phyloP scores from a whole-genome alignment of 1,140 invertebrate genomes.

The Centruroides vittatus region DNA sequence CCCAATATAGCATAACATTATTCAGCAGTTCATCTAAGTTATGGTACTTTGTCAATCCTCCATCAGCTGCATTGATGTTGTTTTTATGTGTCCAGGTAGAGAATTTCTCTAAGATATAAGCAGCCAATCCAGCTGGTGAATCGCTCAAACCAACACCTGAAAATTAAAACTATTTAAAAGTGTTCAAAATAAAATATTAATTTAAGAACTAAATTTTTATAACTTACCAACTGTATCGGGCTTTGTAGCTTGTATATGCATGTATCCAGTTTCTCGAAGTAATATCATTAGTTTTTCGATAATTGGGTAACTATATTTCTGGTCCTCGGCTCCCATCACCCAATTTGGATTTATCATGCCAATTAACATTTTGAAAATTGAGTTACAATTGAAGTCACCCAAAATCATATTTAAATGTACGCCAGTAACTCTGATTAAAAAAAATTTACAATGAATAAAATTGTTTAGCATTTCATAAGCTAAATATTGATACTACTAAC shows the following conservation, averaged over 20 bases:
- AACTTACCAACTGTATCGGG: slow-evolving; percentile 70
- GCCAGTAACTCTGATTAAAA: not conserved
- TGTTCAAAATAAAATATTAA: not conserved
- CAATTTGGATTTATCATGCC: not conserved
- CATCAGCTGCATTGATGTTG: slow-evolving; percentile 39
- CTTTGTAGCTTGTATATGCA: slow-evolving; percentile 69
- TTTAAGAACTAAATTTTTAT: slow-evolving; percentile 7
- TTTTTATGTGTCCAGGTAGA: slow-evolving; percentile 26
- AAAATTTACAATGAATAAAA: not conserved
- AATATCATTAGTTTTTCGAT: slow-evolving; percentile 35
- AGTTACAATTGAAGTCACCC: not conserved
- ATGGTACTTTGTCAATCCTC: slow-evolving; percentile 48
- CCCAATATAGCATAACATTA: slow-evolving; percentile 80
- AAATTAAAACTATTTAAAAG: not conserved
- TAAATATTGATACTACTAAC: not conserved
- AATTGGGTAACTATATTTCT: not conserved
- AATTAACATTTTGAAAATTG: not conserved
- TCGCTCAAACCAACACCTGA: slow-evolving; percentile 9
- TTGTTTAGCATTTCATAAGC: too few species aligned
- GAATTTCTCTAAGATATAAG: slow-evolving; percentile 63
- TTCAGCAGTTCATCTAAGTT: slow-evolving; percentile 61
- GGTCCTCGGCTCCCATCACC: not conserved
- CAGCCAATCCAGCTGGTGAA: slow-evolving; percentile 9
- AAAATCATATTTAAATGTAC: not conserved
- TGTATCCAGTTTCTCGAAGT: slow-evolving; percentile 51